These are phyloP conservation scores for Setophaga petechia DNA, from an alignment of 2,113 vertebrate species.

Conservation along the genomic window DNA sequence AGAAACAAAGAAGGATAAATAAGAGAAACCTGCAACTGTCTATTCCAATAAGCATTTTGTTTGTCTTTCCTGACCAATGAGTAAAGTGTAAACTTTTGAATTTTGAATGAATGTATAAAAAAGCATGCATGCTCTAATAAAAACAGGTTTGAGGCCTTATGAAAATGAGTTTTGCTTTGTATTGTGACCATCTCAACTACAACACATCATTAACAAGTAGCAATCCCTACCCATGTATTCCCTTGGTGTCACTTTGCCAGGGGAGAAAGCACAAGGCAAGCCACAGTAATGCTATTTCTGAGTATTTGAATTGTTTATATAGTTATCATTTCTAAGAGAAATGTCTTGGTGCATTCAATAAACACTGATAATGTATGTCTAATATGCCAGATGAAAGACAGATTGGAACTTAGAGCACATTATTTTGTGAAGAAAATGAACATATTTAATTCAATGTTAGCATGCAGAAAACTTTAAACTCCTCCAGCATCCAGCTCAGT, in stretches of 20 bases:
- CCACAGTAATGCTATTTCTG: neutral
- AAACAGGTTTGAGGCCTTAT: neutral
- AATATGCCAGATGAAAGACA: neutral
- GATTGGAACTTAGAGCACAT: neutral
- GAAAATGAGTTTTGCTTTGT: neutral
- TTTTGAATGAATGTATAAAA: neutral
- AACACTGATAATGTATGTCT: neutral
- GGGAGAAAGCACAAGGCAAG: neutral
- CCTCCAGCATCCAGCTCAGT: neutral
- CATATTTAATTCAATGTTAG: neutral
- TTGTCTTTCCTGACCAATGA: neutral
- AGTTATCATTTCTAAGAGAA: neutral
- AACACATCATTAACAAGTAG: neutral
- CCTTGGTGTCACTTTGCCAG: neutral
- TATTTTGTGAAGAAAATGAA: neutral
- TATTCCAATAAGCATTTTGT: neutral
- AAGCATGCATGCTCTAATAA: neutral
- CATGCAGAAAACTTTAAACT: neutral
- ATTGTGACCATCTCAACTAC: neutral
- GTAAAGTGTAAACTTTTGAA: neutral
- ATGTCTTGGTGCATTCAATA: neutral
- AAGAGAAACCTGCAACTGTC: neutral
- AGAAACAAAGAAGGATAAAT: neutral
- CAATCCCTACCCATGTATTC: neutral
- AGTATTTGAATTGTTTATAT: neutral